Percentiles rank a stretch among this genome's conserved stretches.
Conservation (phyloP, 2,888 invertebrate genomes). For the Patella depressa region DNA sequence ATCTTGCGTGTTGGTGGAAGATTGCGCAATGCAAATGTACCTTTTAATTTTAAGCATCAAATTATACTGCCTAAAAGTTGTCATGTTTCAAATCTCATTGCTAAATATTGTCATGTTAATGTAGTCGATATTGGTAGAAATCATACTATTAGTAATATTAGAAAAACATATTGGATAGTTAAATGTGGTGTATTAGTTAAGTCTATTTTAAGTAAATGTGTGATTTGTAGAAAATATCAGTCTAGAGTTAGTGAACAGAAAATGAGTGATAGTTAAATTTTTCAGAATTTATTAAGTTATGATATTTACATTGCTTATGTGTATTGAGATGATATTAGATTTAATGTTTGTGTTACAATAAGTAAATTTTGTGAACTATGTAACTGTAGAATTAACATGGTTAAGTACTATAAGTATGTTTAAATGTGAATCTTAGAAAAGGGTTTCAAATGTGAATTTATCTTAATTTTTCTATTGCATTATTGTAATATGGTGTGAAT, state of each 20-base stretch:
- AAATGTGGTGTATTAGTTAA: slow-evolving; percentile 4
- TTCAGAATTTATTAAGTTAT: background rate
- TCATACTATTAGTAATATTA: background rate
- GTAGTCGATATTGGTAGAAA: slow-evolving; percentile 15
- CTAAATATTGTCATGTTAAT: slow-evolving; percentile 14
- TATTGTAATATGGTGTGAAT: background rate
- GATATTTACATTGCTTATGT: too few species aligned
- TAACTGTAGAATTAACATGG: too few species aligned
- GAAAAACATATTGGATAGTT: slow-evolving; percentile 22
- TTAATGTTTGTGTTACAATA: too few species aligned
- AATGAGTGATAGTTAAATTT: slow-evolving; percentile 14
- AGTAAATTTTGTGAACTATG: too few species aligned
- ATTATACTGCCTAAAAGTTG: slow-evolving; percentile 19
- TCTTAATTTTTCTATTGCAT: background rate
- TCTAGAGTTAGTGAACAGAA: slow-evolving; percentile 12
- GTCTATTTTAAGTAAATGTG: slow-evolving; percentile 9
- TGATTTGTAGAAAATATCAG: slow-evolving; percentile 6
- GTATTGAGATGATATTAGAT: too few species aligned
- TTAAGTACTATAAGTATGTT: too few species aligned
- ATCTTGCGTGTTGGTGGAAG: slow-evolving; percentile 17
- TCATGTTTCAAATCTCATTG: slow-evolving; percentile 18
- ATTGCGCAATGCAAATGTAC: background rate
- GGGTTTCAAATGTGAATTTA: background rate
- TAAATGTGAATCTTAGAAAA: background rate
- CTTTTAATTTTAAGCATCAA: slow-evolving; percentile 18